Base-by-base conservation (phyloP, 2,113 vertebrate genomes). In the Triplophysa tibetana region DNA sequence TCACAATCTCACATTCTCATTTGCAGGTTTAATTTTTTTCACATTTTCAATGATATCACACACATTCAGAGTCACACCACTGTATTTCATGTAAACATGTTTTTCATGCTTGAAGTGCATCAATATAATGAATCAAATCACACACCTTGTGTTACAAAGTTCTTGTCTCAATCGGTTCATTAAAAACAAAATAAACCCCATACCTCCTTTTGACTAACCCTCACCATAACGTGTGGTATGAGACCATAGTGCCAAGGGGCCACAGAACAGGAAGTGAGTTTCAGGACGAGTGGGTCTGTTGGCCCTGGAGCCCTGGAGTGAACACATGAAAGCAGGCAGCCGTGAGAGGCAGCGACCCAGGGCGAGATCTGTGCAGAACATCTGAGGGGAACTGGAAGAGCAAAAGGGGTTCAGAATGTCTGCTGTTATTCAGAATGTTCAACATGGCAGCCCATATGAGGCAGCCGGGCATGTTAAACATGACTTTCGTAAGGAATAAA, bases 251-350 rank as follows among this genome's bases (percentile, higher is more conserved):
- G 43, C 66, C 81, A 13, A 63, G 23, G 56, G 78, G 62, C 77
- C 65, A 54, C 74, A 65, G 29, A 66, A 78, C 78, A 85, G 82
- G 78, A 86, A 82, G 85, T 62, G 33, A 70, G 26, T 84, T 85
- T 81, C 78, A 78, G 80, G 75, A 82, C 12, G 64, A 83, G 43
- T 75, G 58, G 48, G 56, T 50, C 64, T 5, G 4, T 38, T 65
- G 62, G 65, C 77, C 80, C 82, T 3, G 62, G 76, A 83, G 78
- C 69, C 72, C 61, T 10, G 29, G 16, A 79, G 65, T 66, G 14
- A 62, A 70, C 64, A 29, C 50, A 50, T 78, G 33, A 58, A 70
- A 80, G 64, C 60, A 66, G 26, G 81, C 68, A 75, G 45, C 33
- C 58, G 11, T 38, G 43, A 60, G 69, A 79, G 69, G 23, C 67